Evolutionary conservation across 2,888 invertebrate genomes (phyloP).

Genomic region (Tubulanus polymorphus): DNA sequence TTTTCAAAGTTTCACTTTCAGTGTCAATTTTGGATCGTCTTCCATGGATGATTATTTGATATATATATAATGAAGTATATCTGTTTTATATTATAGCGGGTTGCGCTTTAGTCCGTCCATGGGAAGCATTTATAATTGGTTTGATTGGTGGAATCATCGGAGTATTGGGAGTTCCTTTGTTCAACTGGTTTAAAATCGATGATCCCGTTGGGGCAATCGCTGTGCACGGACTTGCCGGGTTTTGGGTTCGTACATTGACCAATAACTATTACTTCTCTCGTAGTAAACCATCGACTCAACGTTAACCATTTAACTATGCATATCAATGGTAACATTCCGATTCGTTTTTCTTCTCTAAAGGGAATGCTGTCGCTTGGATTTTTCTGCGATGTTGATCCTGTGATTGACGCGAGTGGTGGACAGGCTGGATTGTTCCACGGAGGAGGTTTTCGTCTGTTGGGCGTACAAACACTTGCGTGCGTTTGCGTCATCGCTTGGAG

Average conservation of each 20-base stretch:
- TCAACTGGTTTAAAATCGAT: constrained; percentile 76
- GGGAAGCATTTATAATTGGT: constrained; percentile 34
- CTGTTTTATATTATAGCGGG: constrained; percentile 23
- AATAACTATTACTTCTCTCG: too few relatives aligned
- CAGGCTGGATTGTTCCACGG: constrained; percentile 58
- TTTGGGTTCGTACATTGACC: constrained; percentile 28
- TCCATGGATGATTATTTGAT: too few relatives aligned
- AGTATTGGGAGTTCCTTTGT: constrained; percentile 68
- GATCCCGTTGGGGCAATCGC: constrained; percentile 89
- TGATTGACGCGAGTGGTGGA: constrained; percentile 71
- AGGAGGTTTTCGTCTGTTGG: constrained; percentile 82
- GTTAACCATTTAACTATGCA: too few relatives aligned
- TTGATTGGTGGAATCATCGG: constrained; percentile 70
- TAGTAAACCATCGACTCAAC: too few relatives aligned
- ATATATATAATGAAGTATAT: too few relatives aligned
- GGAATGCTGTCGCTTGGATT: constrained; percentile 83
- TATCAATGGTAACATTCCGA: too few relatives aligned
- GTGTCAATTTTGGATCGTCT: too few relatives aligned
- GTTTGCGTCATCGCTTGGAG: constrained; percentile 74
- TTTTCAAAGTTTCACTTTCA: too few relatives aligned
- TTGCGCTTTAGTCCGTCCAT: constrained; percentile 34
- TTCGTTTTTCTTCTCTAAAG: too few relatives aligned
- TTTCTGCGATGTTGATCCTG: constrained; percentile 75
- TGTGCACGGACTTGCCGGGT: constrained; percentile 45
- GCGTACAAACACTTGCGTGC: constrained; percentile 72